A percentile compares a stretch with the other conserved stretches of the same genome.
phyloP scores from a whole-genome alignment of 2,797 vertebrate genomes.

The Xiphophorus birchmanni region DNA sequence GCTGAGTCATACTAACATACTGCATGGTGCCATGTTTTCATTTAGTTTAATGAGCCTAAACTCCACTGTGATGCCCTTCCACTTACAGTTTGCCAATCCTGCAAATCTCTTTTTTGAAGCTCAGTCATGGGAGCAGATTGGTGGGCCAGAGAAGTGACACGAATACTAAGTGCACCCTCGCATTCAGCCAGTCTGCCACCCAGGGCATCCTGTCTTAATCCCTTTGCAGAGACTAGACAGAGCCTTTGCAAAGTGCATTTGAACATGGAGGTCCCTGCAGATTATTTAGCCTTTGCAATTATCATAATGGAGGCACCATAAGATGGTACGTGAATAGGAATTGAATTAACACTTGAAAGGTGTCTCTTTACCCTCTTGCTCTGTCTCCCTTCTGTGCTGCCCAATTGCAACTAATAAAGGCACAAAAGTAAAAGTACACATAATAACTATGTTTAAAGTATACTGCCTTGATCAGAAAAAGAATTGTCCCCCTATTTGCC shows the following conservation, averaged over 20 bases:
- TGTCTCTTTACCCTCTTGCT: slow-evolving; percentile 51
- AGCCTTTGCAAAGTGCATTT: slow-evolving; percentile 68
- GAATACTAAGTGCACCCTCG: slow-evolving; percentile 75
- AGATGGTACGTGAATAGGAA: slow-evolving; percentile 72
- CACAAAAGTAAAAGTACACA: background rate
- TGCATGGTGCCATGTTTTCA: slow-evolving; percentile 41
- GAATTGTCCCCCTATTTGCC: background rate
- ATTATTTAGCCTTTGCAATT: slow-evolving; percentile 83
- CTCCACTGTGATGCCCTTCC: slow-evolving; percentile 38
- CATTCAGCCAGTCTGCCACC: slow-evolving; percentile 65
- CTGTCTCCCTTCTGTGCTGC: slow-evolving; percentile 20
- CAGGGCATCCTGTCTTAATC: slow-evolving; percentile 74
- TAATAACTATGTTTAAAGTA: background rate
- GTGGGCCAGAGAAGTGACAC: slow-evolving; percentile 63
- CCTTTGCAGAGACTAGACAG: slow-evolving; percentile 68
- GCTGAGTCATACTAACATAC: slow-evolving; percentile 44
- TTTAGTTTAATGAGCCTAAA: slow-evolving; percentile 37
- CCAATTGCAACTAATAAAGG: slow-evolving; percentile 19
- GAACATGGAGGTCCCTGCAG: slow-evolving; percentile 69
- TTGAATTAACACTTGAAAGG: slow-evolving; percentile 71
- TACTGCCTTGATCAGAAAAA: background rate
- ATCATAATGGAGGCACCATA: slow-evolving; percentile 82
- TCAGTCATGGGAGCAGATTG: slow-evolving; percentile 69
- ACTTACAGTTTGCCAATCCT: slow-evolving; percentile 47
- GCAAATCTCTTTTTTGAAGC: slow-evolving; percentile 58